Conservation (phyloP, 2,888 invertebrate species). For the Spodoptera picta region DNA sequence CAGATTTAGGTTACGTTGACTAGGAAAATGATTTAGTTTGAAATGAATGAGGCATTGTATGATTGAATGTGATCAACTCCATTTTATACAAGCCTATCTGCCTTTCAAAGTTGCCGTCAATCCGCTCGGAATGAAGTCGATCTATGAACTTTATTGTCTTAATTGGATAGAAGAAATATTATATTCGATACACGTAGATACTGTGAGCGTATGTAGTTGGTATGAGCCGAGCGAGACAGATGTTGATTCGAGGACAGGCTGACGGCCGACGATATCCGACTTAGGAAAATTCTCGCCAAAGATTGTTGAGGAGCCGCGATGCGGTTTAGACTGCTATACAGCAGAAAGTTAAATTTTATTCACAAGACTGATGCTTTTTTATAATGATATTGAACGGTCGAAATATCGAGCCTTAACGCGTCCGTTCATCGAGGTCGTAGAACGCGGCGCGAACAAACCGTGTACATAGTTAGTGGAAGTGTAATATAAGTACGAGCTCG, state of each 20-base stretch:
- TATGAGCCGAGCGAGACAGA: slow-evolving; percentile 66
- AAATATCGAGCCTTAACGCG: slow-evolving; percentile 62
- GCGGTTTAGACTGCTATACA: slow-evolving; percentile 66
- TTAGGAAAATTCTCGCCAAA: slow-evolving; percentile 78
- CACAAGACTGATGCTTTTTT: slow-evolving; percentile 87
- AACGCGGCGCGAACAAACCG: slow-evolving; percentile 66
- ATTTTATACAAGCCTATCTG: slow-evolving; percentile 25
- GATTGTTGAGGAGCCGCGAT: slow-evolving; percentile 71
- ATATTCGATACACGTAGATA: slow-evolving; percentile 25
- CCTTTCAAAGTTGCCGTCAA: slow-evolving; percentile 14
- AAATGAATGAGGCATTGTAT: slow-evolving; percentile 34
- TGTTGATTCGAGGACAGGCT: slow-evolving; percentile 70
- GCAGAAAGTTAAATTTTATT: slow-evolving; percentile 76
- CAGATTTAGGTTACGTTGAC: slow-evolving; percentile 8
- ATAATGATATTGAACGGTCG: slow-evolving; percentile 77
- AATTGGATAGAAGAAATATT: slow-evolving; percentile 25
- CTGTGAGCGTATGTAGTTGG: slow-evolving; percentile 11
- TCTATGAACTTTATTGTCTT: slow-evolving; percentile 29
- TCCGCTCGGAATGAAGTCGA: slow-evolving; percentile 18
- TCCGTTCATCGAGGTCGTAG: slow-evolving; percentile 52
- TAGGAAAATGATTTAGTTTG: slow-evolving; percentile 30
- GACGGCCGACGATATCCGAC: slow-evolving; percentile 56
- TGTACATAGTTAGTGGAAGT: slow-evolving; percentile 80
- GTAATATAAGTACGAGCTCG: slow-evolving; percentile 63
- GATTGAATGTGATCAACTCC: slow-evolving; percentile 34